Base-by-base conservation (phyloP, 1,140 invertebrate species). In the Diorhabda elongata region DNA sequence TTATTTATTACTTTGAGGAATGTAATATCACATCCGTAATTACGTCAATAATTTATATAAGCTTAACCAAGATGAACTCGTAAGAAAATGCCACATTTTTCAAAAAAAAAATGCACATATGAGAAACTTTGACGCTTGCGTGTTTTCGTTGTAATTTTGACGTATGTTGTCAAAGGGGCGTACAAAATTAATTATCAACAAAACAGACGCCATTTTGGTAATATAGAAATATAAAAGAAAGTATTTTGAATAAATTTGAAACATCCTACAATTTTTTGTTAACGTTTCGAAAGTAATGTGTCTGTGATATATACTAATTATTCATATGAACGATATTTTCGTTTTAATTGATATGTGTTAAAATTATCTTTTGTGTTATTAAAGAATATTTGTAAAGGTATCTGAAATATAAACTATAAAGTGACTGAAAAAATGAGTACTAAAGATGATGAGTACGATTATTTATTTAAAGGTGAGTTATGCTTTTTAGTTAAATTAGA, bases 371-470 rank as follows among this genome's bases (percentile, higher is more conserved):
- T 67, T 68, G 70, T 68, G 66, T 68, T 62, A 63, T 69, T 69
- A 64, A 68, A 70, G 60, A 57, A 59, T 41, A 69, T 66, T 64
- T 69, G 57, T 52, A 44, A 44, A 61, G 67, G 58, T 69, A 26
- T 62, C 43, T 42, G 52, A 65, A 66, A 70, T 8, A 66, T 47
- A 52, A 11, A 57, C 71, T 62, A 26, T 60, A 68, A 63, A 42
- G 56, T 3, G 42, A 45, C 26, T 70, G 70, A 69, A 69, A 88
- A 88, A 85, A 97, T 96, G 94, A 93, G 92, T 84, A 93, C 92
- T 85, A 94, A 96, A 87, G 97, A 98, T 87, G 97, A 98, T 86
- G 97, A 99, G 88, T 99, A 99, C 85, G 98, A 99, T 88, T 99
- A 99, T 91, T 91, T 99, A 84, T 99, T 99, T 87, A 99, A 99